Base-by-base conservation (phyloP, 2,113 vertebrate species). In the Cacatua alba region DNA sequence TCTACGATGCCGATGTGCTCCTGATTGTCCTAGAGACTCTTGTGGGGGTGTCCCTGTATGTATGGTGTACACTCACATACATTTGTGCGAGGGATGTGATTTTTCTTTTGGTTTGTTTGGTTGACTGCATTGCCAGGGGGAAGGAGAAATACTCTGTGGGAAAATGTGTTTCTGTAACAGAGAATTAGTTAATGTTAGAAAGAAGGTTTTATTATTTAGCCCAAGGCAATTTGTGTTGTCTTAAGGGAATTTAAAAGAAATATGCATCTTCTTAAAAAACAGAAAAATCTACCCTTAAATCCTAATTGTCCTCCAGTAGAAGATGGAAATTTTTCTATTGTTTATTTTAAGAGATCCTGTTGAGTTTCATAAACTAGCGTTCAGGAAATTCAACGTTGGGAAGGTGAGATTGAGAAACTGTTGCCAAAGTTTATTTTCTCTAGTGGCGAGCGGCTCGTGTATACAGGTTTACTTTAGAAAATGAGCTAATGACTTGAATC, bases 171-270 rank as follows among this genome's bases (percentile, higher is more conserved):
- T 86, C 49, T 88, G 28, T 72, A 86, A 79, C 16, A 12, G 44
- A 92, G 74, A 68, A 95, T 93, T 94, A 94, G 92, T 97, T 95
- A 96, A 83, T 37, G 65, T 86, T 93, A 91, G 37, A 33, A 78
- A 71, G 91, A 79, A 93, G 77, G 71, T 90, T 93, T 57, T 75
- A 60, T 83, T 92, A 82, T 88, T 93, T 88, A 93, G 81, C 92
- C 86, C 71, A 88, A 77, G 71, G 79, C 33, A 93, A 83, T 95
- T 63, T 75, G 20, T 82, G 24, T 53, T 92, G 46, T 88, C 81
- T 85, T 85, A 70, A 88, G 71, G 75, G 68, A 65, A 71, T 2
- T 68, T 43, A 63, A 79, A 79, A 80, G 41, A 83, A 95, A 65
- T 77, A 43, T 29, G 7, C 17, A 71, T 68, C 14, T 86, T 82